Conservation (phyloP, 2,797 vertebrate genomes). For the Chelmon rostratus region DNA sequence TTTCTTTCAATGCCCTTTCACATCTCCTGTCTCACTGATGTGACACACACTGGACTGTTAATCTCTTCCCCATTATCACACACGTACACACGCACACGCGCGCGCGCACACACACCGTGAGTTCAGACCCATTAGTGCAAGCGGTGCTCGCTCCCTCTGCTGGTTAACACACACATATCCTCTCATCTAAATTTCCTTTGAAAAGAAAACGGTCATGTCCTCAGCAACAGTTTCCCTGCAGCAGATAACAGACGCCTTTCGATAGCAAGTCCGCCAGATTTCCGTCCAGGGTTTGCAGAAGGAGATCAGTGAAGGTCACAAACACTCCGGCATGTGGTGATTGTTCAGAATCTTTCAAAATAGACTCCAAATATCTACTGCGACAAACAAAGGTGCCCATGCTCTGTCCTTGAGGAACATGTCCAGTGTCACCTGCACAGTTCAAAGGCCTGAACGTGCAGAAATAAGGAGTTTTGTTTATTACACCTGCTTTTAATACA, state of each 20-base stretch:
- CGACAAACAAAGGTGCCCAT: slow-evolving; percentile 13
- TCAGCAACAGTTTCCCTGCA: neutral
- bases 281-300: neutral
- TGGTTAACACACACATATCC: slow-evolving; percentile 53
- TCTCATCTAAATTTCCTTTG: slow-evolving; percentile 41
- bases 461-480: neutral
- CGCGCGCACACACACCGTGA: slow-evolving; percentile 2
- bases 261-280: slow-evolving; percentile 7
- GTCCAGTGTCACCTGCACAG: slow-evolving; percentile 19
- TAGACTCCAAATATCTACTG: slow-evolving; percentile 35
- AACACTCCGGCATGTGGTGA: neutral
- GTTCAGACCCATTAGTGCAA: slow-evolving; percentile 33
- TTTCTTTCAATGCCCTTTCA: slow-evolving; percentile 44
- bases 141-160: slow-evolving; percentile 77
- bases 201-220: neutral
- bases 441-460: slow-evolving; percentile 27
- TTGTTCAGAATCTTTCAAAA: slow-evolving; percentile 43
- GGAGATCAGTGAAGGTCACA: slow-evolving; percentile 44
- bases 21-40: slow-evolving; percentile 44
- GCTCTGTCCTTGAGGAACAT: slow-evolving; percentile 46
- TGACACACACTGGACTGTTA: slow-evolving; percentile 44
- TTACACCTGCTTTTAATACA: neutral
- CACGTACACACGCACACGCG: slow-evolving; percentile 4
- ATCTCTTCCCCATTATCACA: slow-evolving; percentile 6
- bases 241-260: slow-evolving; percentile 4